Base-by-base conservation (phyloP, 2,888 invertebrate species). In the Spodoptera exigua region DNA sequence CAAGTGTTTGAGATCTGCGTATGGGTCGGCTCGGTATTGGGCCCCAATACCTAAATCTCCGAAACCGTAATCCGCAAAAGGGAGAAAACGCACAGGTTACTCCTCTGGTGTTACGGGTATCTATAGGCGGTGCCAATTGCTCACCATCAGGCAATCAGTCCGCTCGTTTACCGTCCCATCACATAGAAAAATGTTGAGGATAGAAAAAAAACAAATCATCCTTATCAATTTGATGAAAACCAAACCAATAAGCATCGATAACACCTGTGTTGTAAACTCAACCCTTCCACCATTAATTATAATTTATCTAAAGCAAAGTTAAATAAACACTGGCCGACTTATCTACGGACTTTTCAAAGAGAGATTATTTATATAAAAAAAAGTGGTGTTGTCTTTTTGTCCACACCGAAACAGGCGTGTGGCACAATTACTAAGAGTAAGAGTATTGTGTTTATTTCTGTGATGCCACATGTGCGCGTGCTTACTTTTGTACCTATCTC, bases 361-460 rank as follows among this genome's bases (percentile, higher is more conserved):
- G 87, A 88, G 90, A 89, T 91, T 92, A 92, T 93, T 92, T 93
- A 89, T 89, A 66, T 66, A 63, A 65, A 73, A 89, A 79, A 82
- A 61, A 70, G 67, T 77, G 76, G 76, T 85, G 88, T 87, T 87
- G 84, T 89, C 73, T 73, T 77, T 76, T 73, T 78, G 54, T 86
- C 88, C 82, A 71, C 83, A 87, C 83, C 72, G 73, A 76, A 79
- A 77, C 80, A 76, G 83, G 88, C 89, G 91, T 88, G 90, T 88
- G 92, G 92, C 91, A 92, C 93, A 93, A 93, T 93, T 93, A 90
- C 81, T 81, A 85, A 83, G 88, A 85, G 88, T 70, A 67, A 74
- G 27, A 27, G 76, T 91, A 91, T 91, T 88, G 84, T 91, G 91
- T 92, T 91, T 93, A 92, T 93, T 92, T 93, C 89, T 90, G 92